Base-by-base conservation (phyloP, 1,140 invertebrate genomes). In the Leptestheria dahalacensis region DNA sequence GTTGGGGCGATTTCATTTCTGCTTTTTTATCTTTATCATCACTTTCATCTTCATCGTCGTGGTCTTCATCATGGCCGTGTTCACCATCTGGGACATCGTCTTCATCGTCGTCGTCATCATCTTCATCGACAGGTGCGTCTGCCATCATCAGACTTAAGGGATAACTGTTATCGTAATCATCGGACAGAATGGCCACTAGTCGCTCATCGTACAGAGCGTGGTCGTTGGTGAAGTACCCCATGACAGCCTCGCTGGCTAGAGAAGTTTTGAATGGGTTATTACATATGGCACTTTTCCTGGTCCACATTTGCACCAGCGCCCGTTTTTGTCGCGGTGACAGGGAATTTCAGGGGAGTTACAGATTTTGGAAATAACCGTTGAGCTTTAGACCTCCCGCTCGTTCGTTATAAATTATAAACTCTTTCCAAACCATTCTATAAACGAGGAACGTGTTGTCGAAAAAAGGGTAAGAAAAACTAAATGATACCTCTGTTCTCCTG, bases 1-100 rank as follows among this genome's bases (percentile, higher is more conserved):
- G 46, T 12, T 25, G 12, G 10, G 28, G 28, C 11, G 47, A 1
- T 47, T 59, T 59, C 18, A 20, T 59, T 21, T 47, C 48, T 18
- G 57, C 28, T 4, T 47, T 18, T n/a, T 47, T 18, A 21, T 33
- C 25, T 18, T 41, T n/a, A 10, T 4, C 6, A 2, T 57, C 28
- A 11, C 48, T 46, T 20, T 57, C 55, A 47, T 49, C 57, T 6
- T 59, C 47, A 20, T 48, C 57, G 23, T 59, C 57, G 50, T 57
- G 41, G 2, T 57, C 56, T 11, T 57, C 56, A 2, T 57, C 56
- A n/a, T n/a, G n/a, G n/a, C n/a, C n/a, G n/a, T n/a, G n/a, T 49
- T 52, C 49, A 18, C 26, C 49, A 2, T 51, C 50, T 12, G 25
- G 24, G 1, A 25, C 50, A 20, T 57, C 55, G n/a, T 57, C 55